Evolutionary conservation across 2,113 vertebrate species (phyloP), one percentile per base, ranked within the genome.

Genomic region (Sander vitreus): DNA sequence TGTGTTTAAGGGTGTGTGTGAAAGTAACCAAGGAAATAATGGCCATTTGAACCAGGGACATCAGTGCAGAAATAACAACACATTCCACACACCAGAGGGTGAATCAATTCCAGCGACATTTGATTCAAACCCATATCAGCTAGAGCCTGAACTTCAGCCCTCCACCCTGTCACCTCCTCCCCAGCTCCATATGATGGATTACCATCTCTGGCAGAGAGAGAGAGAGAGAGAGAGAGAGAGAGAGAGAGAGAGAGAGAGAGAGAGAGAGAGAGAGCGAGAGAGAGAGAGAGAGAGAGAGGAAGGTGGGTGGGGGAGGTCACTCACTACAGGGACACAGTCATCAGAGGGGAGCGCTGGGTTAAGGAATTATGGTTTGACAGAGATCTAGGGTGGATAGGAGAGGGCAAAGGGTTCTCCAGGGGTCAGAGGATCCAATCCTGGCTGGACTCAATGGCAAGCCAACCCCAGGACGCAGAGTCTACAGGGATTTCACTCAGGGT

Each of bases 371-470:
- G 78, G 72, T 83, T 88, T 90, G 91, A 93, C 91, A 90, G 86
- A 89, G 90, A 94, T 91, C 76, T 77, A 27, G 85, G 76, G 63
- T 70, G 84, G 89, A 92, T 62, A 85, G 80, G 79, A 81, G 69
- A 77, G 93, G 88, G 87, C 78, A 76, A 80, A 90, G 62, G 85
- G 89, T 89, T 91, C 76, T 94, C 85, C 78, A 93, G 84, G 93
- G 94, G 95, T 95, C 94, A 95, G 73, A 72, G 86, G 89, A 92
- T 93, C 87, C 93, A 94, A 93, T 95, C 91, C 88, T 62, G 45
- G 78, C 87, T 80, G 83, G 89, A 92, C 87, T 85, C 69, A 69
- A 83, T 69, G 57, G 86, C 72, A 85, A 83, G 58, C 71, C 77
- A 78, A 78, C 81, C 51, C 76, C 84, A 48, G 77, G 89, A 87